phyloP scores from a whole-genome alignment of 2,888 invertebrate genomes.

The Cephus spinipes region DNA sequence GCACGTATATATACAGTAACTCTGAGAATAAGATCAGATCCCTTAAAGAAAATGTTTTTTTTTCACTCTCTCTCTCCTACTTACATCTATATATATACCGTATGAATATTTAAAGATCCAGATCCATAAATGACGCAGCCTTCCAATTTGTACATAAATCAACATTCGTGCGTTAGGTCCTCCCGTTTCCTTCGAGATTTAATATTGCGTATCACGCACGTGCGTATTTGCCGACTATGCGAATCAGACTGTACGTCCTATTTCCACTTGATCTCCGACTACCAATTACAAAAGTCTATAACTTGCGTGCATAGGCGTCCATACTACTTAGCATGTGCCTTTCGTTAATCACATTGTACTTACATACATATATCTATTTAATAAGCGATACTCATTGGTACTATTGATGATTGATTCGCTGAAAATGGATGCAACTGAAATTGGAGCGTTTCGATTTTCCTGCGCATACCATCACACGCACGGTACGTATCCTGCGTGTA shows the following conservation, averaged over 20 bases:
- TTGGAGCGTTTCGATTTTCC: not conserved
- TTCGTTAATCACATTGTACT: not conserved
- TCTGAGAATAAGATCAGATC: slow-evolving; percentile 6
- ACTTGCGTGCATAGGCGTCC: not conserved
- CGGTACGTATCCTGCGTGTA: not conserved
- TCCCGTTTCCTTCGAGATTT: slow-evolving; percentile 23
- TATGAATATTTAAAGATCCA: not conserved
- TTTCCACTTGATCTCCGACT: slow-evolving; percentile 30
- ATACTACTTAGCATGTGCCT: not conserved
- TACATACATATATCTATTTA: too few species aligned
- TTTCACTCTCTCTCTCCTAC: too few species aligned
- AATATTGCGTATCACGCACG: slow-evolving; percentile 16
- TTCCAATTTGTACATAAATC: not conserved
- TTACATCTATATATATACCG: slow-evolving; percentile 1
- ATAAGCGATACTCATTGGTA: not conserved
- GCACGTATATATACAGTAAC: slow-evolving; percentile 12
- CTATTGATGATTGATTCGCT: not conserved
- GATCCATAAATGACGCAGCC: not conserved
- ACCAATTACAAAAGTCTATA: slow-evolving; percentile 1
- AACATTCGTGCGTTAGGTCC: not conserved
- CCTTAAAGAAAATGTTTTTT: not conserved
- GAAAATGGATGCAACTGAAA: not conserved
- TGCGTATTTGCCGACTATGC: slow-evolving; percentile 31
- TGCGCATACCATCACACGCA: not conserved
- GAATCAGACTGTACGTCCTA: slow-evolving; percentile 41